Percentiles rank a stretch among this genome's conserved stretches.
phyloP scores from a whole-genome alignment of 2,113 vertebrate genomes.

The Misgurnus mizolepis region DNA sequence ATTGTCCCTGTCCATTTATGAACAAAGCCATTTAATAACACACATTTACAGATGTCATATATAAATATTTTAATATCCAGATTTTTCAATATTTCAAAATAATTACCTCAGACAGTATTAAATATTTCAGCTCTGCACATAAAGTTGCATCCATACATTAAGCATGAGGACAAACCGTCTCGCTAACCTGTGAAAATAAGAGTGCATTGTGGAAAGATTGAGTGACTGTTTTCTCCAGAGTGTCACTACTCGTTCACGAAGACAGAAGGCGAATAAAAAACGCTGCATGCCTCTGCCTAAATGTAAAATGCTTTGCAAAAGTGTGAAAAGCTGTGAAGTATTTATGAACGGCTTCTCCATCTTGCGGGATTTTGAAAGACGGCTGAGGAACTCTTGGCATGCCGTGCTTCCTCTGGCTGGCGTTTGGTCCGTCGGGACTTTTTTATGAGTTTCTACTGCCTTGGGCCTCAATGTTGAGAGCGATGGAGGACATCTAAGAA shows the following conservation, averaged over 20 bases:
- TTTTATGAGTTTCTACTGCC: conserved; percentile 2
- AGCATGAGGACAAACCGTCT: conserved; percentile 10
- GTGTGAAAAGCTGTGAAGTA: conserved; percentile 39
- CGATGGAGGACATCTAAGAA: neutral
- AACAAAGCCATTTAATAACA: too few relatives aligned
- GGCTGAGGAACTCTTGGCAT: conserved; percentile 22
- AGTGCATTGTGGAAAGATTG: conserved; percentile 14
- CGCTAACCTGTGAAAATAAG: conserved; percentile 6
- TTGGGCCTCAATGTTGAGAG: neutral
- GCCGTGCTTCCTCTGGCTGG: conserved; percentile 9
- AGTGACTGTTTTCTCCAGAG: conserved; percentile 30
- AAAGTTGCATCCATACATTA: neutral
- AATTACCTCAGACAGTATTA: neutral
- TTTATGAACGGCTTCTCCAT: conserved; percentile 27
- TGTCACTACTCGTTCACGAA: conserved; percentile 24
- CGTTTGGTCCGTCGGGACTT: neutral
- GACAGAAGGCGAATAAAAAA: conserved; percentile 8
- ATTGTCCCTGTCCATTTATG: neutral
- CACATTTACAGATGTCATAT: too few relatives aligned
- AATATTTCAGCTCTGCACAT: neutral
- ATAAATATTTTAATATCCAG: too few relatives aligned
- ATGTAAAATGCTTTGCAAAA: conserved; percentile 17
- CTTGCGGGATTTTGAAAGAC: conserved; percentile 17
- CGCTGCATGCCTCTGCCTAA: conserved; percentile 4
- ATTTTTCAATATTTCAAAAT: too few relatives aligned